Conservation (phyloP, 2,113 vertebrate genomes). For the Thunnus thynnus region DNA sequence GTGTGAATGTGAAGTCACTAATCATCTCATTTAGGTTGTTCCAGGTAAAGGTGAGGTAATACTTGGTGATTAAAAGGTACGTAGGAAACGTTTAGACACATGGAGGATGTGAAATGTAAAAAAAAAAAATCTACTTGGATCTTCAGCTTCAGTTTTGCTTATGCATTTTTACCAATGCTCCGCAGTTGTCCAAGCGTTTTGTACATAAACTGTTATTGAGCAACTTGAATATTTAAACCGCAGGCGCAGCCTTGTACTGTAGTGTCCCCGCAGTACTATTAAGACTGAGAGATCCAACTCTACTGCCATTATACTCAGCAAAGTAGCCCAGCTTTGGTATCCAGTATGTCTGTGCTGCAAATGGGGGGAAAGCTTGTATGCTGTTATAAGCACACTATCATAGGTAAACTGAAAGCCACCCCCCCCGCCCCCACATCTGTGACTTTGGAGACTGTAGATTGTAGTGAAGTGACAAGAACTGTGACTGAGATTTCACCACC, state of each 20-base stretch:
- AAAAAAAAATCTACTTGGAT: not conserved
- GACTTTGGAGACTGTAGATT: conserved; percentile 41
- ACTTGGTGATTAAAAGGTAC: conserved; percentile 1
- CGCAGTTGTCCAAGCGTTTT: conserved; percentile 16
- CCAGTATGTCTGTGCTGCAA: conserved; percentile 1
- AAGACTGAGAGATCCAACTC: conserved; percentile 1
- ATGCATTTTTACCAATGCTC: conserved; percentile 12
- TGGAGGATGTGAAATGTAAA: not conserved
- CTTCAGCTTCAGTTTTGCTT: not conserved
- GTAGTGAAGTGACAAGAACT: conserved; percentile 31
- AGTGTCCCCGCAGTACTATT: not conserved
- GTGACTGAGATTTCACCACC: conserved; percentile 40
- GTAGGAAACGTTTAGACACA: not conserved
- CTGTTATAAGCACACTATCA: not conserved
- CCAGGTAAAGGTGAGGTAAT: not conserved
- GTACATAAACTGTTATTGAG: conserved; percentile 30
- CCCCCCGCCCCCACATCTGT: not conserved
- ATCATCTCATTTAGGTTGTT: conserved; percentile 5
- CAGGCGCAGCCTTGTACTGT: not conserved
- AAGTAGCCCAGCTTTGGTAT: not conserved
- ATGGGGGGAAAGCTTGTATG: not conserved
- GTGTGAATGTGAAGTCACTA: conserved; percentile 21
- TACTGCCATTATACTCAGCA: conserved; percentile 26
- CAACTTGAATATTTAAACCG: conserved; percentile 23
- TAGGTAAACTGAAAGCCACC: not conserved